Conservation (phyloP, 2,797 vertebrate genomes). For the Melanotaenia maccullochi region DNA sequence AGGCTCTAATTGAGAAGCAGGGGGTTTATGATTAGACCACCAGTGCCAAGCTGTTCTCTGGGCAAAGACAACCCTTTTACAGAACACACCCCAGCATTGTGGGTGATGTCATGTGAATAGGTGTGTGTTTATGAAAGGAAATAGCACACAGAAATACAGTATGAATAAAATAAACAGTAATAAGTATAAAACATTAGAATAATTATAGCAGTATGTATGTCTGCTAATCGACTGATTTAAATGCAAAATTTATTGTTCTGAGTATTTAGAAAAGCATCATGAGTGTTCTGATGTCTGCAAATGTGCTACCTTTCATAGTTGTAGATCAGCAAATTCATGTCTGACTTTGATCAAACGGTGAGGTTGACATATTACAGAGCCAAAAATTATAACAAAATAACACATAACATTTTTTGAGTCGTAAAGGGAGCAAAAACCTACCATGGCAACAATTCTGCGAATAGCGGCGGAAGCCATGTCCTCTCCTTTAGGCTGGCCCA, state of each 20-base stretch:
- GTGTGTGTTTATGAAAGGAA: background rate
- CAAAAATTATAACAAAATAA: background rate
- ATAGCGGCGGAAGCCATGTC: slow-evolving; percentile 93
- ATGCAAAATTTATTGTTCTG: background rate
- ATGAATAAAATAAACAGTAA: background rate
- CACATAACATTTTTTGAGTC: slow-evolving; percentile 5
- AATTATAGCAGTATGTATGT: background rate
- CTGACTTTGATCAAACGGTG: background rate
- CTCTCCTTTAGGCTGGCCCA: slow-evolving; percentile 93
- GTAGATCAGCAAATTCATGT: no score
- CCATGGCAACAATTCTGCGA: slow-evolving; percentile 88
- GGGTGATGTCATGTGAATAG: slow-evolving; percentile 21
- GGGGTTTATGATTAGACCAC: slow-evolving; percentile 41
- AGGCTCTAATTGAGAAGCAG: slow-evolving; percentile 57
- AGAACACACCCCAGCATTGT: slow-evolving; percentile 33
- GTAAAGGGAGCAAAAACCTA: slow-evolving; percentile 68
- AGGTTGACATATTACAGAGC: background rate
- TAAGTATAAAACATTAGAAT: background rate
- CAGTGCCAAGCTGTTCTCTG: slow-evolving; percentile 29
- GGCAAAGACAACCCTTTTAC: slow-evolving; percentile 21
- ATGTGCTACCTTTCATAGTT: no score
- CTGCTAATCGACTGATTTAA: background rate
- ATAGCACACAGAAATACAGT: background rate
- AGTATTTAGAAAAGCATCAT: no score
- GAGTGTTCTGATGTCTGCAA: no score